A percentile compares a stretch with the other conserved stretches of the same genome.
Conservation (phyloP, 2,888 invertebrate genomes). For the Metalampra italica region DNA sequence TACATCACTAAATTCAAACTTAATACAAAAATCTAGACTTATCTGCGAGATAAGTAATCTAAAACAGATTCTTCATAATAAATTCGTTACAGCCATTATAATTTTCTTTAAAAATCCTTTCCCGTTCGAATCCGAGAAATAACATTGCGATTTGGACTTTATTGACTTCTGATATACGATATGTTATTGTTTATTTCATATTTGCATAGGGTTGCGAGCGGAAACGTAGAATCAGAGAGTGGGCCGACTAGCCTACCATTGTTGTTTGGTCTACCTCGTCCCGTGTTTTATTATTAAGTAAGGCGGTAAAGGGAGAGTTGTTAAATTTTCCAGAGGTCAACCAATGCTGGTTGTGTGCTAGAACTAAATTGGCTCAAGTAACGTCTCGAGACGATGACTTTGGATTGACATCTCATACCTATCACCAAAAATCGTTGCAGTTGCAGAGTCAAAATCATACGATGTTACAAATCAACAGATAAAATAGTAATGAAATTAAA, state of each 20-base stretch:
- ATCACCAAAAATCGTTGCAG: conserved; percentile 2
- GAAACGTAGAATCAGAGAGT: conserved; percentile 70
- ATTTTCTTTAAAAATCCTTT: conserved; percentile 33
- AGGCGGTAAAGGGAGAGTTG: conserved; percentile 23
- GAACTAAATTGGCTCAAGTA: conserved; percentile 72
- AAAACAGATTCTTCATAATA: conserved; percentile 2
- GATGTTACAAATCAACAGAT: background rate
- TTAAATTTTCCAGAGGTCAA: conserved; percentile 40
- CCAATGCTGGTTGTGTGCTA: conserved; percentile 41
- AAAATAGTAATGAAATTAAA: background rate
- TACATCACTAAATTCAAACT: background rate
- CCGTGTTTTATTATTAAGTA: conserved; percentile 29
- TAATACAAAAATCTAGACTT: background rate
- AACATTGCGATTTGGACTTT: conserved; percentile 5
- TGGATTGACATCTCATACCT: conserved; percentile 41
- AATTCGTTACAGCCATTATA: background rate
- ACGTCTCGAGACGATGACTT: conserved; percentile 54
- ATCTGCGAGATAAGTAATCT: background rate
- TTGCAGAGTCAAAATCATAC: background rate
- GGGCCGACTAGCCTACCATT: conserved; percentile 50
- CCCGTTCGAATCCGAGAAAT: conserved; percentile 19
- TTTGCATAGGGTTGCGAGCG: conserved; percentile 60
- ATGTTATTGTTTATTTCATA: conserved; percentile 29
- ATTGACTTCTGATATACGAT: conserved; percentile 26
- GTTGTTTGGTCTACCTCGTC: conserved; percentile 39